These are phyloP conservation scores for Phasianus colchicus DNA, from an alignment of 2,113 vertebrate genomes.

Conservation along the genomic window DNA sequence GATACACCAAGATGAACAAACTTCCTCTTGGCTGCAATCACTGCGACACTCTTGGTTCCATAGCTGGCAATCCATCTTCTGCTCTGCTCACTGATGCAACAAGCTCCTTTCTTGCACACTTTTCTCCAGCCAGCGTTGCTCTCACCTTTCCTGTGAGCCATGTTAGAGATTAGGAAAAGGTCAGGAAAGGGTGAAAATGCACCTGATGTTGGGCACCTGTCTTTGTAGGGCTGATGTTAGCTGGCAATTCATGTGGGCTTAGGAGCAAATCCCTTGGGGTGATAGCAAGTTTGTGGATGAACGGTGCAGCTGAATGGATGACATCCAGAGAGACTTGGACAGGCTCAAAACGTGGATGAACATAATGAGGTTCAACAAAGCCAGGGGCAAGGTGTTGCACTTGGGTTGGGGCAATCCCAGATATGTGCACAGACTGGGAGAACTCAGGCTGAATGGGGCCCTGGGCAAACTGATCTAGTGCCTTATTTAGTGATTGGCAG, in stretches of 20 bases:
- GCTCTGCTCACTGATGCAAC: background rate
- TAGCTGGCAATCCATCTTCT: background rate
- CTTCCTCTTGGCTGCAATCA: background rate
- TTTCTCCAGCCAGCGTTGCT: background rate
- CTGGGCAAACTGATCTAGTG: too few species aligned
- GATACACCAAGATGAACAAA: background rate
- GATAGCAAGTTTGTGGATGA: background rate
- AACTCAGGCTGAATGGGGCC: too few species aligned
- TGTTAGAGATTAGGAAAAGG: background rate
- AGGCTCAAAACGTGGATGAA: too few species aligned
- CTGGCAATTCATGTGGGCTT: background rate
- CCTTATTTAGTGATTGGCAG: too few species aligned
- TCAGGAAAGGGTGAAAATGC: background rate
- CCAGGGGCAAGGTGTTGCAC: too few species aligned
- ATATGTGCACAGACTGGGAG: too few species aligned
- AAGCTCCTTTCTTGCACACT: background rate
- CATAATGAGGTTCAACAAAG: too few species aligned
- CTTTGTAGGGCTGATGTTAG: background rate
- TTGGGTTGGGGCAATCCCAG: too few species aligned
- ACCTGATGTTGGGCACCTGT: background rate
- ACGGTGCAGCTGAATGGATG: too few species aligned
- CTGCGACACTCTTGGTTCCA: background rate
- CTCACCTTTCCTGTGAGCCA: accelerated
- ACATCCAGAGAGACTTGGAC: too few species aligned
- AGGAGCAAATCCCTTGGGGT: background rate